Conservation (phyloP, 2,113 vertebrate genomes). For the Heterotis niloticus region DNA sequence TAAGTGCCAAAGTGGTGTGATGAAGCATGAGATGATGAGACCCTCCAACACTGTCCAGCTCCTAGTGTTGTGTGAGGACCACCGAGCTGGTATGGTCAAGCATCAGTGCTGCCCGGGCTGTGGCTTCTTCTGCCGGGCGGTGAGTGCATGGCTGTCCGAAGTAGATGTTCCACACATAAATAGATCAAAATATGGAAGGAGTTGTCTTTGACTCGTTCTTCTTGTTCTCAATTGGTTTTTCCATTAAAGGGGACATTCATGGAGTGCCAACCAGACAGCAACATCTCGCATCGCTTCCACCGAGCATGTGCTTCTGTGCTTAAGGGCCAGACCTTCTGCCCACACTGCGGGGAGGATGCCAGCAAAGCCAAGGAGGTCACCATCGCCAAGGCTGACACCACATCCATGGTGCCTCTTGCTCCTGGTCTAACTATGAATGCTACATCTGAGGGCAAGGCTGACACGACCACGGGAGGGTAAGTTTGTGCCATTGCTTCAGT, state of each 20-base stretch:
- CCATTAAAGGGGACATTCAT: constrained; percentile 86
- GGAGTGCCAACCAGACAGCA: constrained; percentile 95
- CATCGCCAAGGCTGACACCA: constrained; percentile 95
- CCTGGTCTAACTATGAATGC: constrained; percentile 62
- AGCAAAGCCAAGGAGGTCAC: constrained; percentile 94
- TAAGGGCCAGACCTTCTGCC: constrained; percentile 88
- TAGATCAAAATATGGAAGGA: not conserved
- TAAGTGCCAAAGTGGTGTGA: constrained; percentile 82
- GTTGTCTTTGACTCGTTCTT: not conserved
- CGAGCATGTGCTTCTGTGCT: constrained; percentile 82
- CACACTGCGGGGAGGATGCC: constrained; percentile 92
- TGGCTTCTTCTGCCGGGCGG: constrained; percentile 93
- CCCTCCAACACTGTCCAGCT: constrained; percentile 92
- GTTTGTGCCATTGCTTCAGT: constrained; percentile 14
- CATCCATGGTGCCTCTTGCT: constrained; percentile 71
- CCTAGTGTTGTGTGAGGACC: constrained; percentile 92
- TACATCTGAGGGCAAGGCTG: constrained; percentile 78
- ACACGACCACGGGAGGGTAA: constrained; percentile 91
- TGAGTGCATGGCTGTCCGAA: constrained; percentile 59
- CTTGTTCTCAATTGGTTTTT: no score
- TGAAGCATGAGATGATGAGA: constrained; percentile 96
- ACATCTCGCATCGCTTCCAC: constrained; percentile 94
- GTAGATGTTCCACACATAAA: not conserved
- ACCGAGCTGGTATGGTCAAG: constrained; percentile 92
- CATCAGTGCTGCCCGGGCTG: constrained; percentile 98